Conservation (phyloP, 2,797 vertebrate genomes). For the Acipenser oxyrinchus region DNA sequence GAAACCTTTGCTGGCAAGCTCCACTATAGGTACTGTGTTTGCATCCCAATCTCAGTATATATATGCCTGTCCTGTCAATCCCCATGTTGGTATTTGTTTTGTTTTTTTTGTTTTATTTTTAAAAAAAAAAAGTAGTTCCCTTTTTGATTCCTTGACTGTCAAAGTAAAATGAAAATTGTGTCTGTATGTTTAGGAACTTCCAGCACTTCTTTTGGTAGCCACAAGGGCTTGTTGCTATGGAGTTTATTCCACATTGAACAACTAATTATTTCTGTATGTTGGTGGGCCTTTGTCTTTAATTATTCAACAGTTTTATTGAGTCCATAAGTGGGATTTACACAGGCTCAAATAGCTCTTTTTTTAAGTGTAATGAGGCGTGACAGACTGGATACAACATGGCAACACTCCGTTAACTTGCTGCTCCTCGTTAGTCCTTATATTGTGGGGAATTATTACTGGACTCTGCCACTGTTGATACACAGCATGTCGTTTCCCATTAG, state of each 20-base stretch:
- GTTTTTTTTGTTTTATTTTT: no score
- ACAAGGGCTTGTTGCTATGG: no score
- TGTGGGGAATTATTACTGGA: neutral
- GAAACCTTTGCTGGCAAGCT: no score
- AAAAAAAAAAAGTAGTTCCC: no score
- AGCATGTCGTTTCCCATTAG: conserved; percentile 29
- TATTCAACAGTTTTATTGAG: conserved; percentile 48
- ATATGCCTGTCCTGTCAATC: no score
- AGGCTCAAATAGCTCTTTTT: conserved; percentile 45
- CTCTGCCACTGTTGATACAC: conserved; percentile 10
- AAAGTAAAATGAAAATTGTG: no score
- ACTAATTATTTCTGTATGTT: conserved; percentile 54
- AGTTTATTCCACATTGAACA: neutral
- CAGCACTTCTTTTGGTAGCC: no score
- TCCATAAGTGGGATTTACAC: conserved; percentile 49
- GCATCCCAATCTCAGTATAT: no score
- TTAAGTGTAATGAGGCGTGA: conserved; percentile 57
- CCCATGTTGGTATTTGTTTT: no score
- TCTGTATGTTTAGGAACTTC: no score
- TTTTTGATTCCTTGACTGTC: no score
- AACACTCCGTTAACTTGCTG: conserved; percentile 45
- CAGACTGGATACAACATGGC: conserved; percentile 47
- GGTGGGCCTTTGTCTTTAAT: conserved; percentile 44
- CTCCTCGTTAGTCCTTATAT: conserved; percentile 39
- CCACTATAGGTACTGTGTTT: no score